Evolutionary conservation across 2,888 invertebrate genomes (phyloP).

Genomic region (Meandrusa payeni): DNA sequence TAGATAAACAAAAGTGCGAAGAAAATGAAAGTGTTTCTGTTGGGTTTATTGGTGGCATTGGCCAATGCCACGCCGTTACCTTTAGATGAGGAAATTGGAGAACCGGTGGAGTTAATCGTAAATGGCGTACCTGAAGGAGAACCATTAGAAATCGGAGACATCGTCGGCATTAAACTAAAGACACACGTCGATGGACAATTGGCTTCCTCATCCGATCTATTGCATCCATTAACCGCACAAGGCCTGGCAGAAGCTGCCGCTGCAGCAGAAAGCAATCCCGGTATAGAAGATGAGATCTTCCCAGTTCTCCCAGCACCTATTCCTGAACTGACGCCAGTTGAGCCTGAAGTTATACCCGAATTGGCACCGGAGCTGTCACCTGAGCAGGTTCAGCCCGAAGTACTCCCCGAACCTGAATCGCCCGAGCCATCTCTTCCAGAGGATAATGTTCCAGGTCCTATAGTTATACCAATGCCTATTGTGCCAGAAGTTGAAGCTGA

Average conservation of each 20-base stretch:
- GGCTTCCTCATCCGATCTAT: slow-evolving; percentile 39
- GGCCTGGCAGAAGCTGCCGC: slow-evolving; percentile 50
- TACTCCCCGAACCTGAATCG: slow-evolving; percentile 10
- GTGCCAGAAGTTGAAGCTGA: slow-evolving; percentile 23
- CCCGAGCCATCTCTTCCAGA: slow-evolving; percentile 16
- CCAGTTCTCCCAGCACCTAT: slow-evolving; percentile 12
- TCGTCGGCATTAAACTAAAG: slow-evolving; percentile 49
- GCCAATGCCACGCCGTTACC: slow-evolving; percentile 47
- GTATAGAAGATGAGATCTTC: slow-evolving; percentile 23
- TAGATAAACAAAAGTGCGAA: slow-evolving; percentile 35
- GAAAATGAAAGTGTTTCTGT: slow-evolving; percentile 54
- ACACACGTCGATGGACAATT: slow-evolving; percentile 45
- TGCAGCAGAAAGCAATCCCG: slow-evolving; percentile 29
- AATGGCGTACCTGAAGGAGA: slow-evolving; percentile 54
- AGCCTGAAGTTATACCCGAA: slow-evolving; percentile 16
- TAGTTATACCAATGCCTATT: slow-evolving; percentile 14
- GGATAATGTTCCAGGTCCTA: not conserved
- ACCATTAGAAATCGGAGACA: slow-evolving; percentile 46
- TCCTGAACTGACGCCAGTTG: not conserved
- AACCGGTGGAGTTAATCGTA: slow-evolving; percentile 51
- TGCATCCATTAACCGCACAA: slow-evolving; percentile 50
- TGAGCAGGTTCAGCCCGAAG: slow-evolving; percentile 21
- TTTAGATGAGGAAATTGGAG: slow-evolving; percentile 35
- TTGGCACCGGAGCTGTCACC: slow-evolving; percentile 12
- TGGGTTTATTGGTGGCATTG: slow-evolving; percentile 51